These are phyloP conservation scores for Merluccius polli DNA, from an alignment of 2,797 vertebrate genomes.

Conservation along the genomic window DNA sequence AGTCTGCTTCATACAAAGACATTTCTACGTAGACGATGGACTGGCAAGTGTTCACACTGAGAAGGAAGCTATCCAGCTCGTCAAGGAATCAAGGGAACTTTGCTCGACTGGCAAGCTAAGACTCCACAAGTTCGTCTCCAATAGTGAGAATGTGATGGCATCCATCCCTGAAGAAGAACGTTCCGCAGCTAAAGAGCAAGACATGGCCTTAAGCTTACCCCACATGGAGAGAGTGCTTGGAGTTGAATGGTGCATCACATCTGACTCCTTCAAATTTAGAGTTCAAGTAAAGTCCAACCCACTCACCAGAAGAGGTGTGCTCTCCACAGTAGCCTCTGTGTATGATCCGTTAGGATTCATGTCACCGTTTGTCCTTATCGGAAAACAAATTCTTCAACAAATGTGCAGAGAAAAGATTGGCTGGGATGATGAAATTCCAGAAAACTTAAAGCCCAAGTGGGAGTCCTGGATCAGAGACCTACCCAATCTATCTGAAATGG, in stretches of 20 bases:
- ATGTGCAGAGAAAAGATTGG: constrained; percentile 33
- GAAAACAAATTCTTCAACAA: constrained; percentile 43
- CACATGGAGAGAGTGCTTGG: too few species aligned
- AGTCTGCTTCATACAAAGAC: constrained; percentile 4
- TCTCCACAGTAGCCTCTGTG: constrained; percentile 37
- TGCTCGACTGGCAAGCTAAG: constrained; percentile 21
- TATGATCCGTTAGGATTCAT: constrained; percentile 41
- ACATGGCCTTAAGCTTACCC: constrained; percentile 28
- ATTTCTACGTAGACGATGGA: too few species aligned
- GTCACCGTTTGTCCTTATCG: constrained; percentile 35
- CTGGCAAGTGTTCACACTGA: background rate
- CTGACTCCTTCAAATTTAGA: too few species aligned
- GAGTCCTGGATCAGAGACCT: too few species aligned
- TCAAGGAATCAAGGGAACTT: too few species aligned
- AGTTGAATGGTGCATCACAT: too few species aligned
- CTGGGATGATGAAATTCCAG: constrained; percentile 39
- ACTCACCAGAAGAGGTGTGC: constrained; percentile 40
- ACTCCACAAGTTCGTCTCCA: constrained; percentile 35
- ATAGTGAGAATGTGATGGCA: constrained; percentile 22
- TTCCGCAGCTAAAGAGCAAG: constrained; percentile 9
- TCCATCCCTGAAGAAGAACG: constrained; percentile 29
- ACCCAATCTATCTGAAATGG: constrained; percentile 29
- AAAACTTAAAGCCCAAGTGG: constrained; percentile 25
- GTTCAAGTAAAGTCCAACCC: constrained; percentile 35
- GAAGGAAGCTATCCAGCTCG: too few species aligned